These are phyloP conservation scores for Dexiosoma caninum DNA, from an alignment of 2,888 invertebrate species.

Conservation along the genomic window DNA sequence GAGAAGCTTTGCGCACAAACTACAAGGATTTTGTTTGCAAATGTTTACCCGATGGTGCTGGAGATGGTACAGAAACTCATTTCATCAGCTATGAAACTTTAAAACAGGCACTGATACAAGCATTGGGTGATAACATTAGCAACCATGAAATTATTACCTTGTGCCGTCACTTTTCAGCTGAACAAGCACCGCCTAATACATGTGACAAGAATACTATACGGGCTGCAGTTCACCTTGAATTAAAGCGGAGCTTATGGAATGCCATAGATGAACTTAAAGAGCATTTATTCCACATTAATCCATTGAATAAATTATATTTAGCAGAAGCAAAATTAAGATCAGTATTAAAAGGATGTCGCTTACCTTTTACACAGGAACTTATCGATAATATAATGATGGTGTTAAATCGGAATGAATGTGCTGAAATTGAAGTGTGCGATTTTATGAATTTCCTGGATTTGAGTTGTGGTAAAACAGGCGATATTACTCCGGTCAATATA, in stretches of 20 bases:
- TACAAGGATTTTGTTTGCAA: conserved; percentile 88
- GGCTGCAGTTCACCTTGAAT: conserved; percentile 83
- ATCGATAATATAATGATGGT: conserved; percentile 83
- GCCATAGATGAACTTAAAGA: conserved; percentile 82
- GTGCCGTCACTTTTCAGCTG: conserved; percentile 84
- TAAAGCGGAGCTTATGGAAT: conserved; percentile 86
- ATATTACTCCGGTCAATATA: conserved; percentile 75
- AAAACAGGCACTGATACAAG: conserved; percentile 82
- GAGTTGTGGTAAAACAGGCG: conserved; percentile 77
- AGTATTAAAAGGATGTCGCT: conserved; percentile 83
- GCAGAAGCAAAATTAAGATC: conserved; percentile 81
- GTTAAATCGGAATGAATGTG: conserved; percentile 82
- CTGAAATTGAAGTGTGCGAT: conserved; percentile 83
- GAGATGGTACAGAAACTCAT: conserved; percentile 64
- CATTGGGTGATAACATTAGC: conserved; percentile 84
- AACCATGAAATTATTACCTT: conserved; percentile 90
- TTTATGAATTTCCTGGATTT: conserved; percentile 85
- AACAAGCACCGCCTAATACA: conserved; percentile 78
- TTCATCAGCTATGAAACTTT: conserved; percentile 73
- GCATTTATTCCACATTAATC: conserved; percentile 81
- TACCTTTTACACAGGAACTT: conserved; percentile 84
- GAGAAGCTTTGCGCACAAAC: conserved; percentile 82
- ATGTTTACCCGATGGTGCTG: conserved; percentile 79
- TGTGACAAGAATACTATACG: conserved; percentile 79
- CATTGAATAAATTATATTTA: conserved; percentile 80